phyloP scores from a whole-genome alignment of 2,888 invertebrate genomes.

The Cheilosia grossa region DNA sequence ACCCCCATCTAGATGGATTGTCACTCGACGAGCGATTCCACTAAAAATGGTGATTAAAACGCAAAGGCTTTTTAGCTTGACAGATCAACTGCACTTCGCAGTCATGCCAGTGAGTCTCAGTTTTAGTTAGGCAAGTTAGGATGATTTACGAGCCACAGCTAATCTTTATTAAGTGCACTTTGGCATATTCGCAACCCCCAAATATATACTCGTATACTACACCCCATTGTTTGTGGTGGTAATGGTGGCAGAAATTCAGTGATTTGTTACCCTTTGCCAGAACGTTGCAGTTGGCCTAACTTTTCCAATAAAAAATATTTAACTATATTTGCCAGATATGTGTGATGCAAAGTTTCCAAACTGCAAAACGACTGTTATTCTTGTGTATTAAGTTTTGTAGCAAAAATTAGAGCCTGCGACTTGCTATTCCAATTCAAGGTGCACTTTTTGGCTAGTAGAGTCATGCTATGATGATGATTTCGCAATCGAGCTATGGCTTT shows the following conservation, averaged over 20 bases:
- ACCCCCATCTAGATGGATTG: conserved; percentile 23
- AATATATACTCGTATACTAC: not conserved
- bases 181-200: not conserved
- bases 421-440: conserved; percentile 8
- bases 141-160: conserved; percentile 44
- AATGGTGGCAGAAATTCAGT: conserved; percentile 12
- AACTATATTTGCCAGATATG: conserved; percentile 27
- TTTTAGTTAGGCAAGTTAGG: conserved; percentile 17
- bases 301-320: conserved; percentile 59
- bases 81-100: conserved; percentile 20
- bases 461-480: not conserved
- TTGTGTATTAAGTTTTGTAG: conserved; percentile 23
- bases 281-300: conserved; percentile 35
- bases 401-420: conserved; percentile 14
- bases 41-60: conserved; percentile 28
- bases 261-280: conserved; percentile 36
- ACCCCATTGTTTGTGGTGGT: not conserved
- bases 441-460: conserved; percentile 32
- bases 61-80: conserved; percentile 6
- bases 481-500: not conserved
- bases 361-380: conserved; percentile 29
- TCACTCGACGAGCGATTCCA: not conserved
- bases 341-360: conserved; percentile 25
- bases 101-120: not conserved
- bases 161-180: conserved; percentile 59